Conservation (phyloP, 2,888 invertebrate genomes). For the Scrobipalpa atriplicella region DNA sequence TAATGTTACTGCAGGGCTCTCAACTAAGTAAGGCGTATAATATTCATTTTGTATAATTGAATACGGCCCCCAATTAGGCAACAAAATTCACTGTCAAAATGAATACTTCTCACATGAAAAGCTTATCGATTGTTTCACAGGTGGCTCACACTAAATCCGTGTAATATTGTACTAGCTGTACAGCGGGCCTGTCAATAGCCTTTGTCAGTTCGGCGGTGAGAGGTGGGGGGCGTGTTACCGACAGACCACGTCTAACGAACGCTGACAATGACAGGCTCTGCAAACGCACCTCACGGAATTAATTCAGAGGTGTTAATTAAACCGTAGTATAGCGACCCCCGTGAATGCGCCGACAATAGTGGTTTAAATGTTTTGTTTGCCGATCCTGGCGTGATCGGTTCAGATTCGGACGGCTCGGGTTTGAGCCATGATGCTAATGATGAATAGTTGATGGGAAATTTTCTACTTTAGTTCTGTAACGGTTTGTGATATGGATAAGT, state of each 20-base stretch:
- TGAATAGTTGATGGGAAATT: background rate
- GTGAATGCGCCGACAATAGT: slow-evolving; percentile 43
- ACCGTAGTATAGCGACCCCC: slow-evolving; percentile 41
- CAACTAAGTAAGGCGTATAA: no score
- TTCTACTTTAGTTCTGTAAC: background rate
- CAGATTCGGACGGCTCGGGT: background rate
- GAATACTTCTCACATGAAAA: background rate
- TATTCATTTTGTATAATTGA: no score
- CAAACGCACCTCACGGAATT: slow-evolving; percentile 52
- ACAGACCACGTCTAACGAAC: slow-evolving; percentile 42
- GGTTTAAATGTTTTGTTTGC: slow-evolving; percentile 38
- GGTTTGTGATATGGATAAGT: background rate
- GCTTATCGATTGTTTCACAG: slow-evolving; percentile 19
- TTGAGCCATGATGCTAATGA: background rate
- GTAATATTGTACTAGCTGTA: slow-evolving; percentile 12
- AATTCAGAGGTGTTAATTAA: slow-evolving; percentile 59
- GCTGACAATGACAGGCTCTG: slow-evolving; percentile 52
- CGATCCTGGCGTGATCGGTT: background rate
- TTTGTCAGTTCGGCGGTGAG: slow-evolving; percentile 27
- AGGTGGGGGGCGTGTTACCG: slow-evolving; percentile 28
- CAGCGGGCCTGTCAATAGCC: slow-evolving; percentile 20
- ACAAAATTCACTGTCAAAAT: background rate
- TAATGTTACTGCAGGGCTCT: no score
- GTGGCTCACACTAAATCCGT: slow-evolving; percentile 5
- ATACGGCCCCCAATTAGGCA: background rate